phyloP scores from a whole-genome alignment of 2,113 vertebrate genomes.

The Syngnathus scovelli region DNA sequence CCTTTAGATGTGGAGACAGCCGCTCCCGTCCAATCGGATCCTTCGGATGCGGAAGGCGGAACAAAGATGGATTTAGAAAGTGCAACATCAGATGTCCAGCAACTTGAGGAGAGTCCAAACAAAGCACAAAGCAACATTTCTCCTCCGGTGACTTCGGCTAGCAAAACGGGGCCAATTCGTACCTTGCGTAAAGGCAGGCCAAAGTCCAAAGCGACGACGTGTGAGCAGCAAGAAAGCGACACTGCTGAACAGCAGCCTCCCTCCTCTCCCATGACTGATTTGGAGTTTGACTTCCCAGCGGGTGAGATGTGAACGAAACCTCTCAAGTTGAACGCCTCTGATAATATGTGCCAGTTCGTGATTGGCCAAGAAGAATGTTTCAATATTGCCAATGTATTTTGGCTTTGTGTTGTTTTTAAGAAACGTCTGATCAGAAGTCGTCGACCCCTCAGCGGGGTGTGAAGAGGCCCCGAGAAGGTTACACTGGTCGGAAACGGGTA shows the following conservation, averaged over 20 bases:
- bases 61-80: constrained; percentile 37
- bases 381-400: not conserved
- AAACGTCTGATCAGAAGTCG: constrained; percentile 32
- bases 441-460: constrained; percentile 65
- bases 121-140: constrained; percentile 4
- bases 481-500: constrained; percentile 83
- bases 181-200: constrained; percentile 56
- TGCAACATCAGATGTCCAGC: constrained; percentile 75
- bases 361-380: no score
- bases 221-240: constrained; percentile 49
- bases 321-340: no score
- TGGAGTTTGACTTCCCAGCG: constrained; percentile 85
- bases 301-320: constrained; percentile 62
- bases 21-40: not conserved
- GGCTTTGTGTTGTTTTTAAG: constrained; percentile 32
- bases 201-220: constrained; percentile 49
- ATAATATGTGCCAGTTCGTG: no score
- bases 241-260: constrained; percentile 39
- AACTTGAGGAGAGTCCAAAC: constrained; percentile 61
- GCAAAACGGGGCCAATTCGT: constrained; percentile 63
- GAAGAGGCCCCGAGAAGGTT: constrained; percentile 81
- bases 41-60: not conserved
- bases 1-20: not conserved
- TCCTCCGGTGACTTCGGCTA: constrained; percentile 12
- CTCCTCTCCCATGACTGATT: constrained; percentile 75